phyloP scores from a whole-genome alignment of 2,113 vertebrate species.

The Coracopsis vasa region DNA sequence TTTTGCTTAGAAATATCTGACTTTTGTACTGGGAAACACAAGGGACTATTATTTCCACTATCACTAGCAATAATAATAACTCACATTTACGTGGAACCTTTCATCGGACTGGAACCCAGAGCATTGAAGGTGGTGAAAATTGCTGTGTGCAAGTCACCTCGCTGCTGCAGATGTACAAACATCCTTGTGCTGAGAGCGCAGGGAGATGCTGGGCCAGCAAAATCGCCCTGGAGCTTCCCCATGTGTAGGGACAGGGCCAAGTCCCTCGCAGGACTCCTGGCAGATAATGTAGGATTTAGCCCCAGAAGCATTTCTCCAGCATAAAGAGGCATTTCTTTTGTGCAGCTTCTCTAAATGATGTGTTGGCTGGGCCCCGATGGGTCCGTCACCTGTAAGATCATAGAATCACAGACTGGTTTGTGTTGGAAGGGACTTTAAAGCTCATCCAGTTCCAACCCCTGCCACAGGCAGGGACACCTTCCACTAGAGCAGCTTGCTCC shows the following conservation, averaged over 20 bases:
- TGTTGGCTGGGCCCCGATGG: not conserved
- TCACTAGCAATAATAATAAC: not conserved
- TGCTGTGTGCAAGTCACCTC: not conserved
- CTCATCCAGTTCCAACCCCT: rapidly evolving
- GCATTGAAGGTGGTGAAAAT: not conserved
- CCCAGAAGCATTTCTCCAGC: not conserved
- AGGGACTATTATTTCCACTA: not conserved
- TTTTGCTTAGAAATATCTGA: conserved; percentile 8
- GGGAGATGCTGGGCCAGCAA: not conserved
- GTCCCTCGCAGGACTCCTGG: not conserved
- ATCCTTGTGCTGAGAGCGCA: not conserved
- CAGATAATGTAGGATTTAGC: not conserved
- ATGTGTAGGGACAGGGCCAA: rapidly evolving
- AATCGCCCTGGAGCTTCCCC: not conserved
- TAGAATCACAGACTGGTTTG: not conserved
- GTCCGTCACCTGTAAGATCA: not conserved
- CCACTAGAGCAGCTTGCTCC: no score
- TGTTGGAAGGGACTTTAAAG: not conserved
- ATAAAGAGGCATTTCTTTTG: not conserved
- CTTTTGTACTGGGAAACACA: not conserved
- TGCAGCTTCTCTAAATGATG: not conserved
- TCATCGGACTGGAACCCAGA: not conserved
- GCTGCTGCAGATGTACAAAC: not conserved
- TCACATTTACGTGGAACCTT: not conserved
- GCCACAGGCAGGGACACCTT: not conserved